Base-by-base conservation (phyloP, 1,140 invertebrate genomes). In the Capitella teleta region DNA sequence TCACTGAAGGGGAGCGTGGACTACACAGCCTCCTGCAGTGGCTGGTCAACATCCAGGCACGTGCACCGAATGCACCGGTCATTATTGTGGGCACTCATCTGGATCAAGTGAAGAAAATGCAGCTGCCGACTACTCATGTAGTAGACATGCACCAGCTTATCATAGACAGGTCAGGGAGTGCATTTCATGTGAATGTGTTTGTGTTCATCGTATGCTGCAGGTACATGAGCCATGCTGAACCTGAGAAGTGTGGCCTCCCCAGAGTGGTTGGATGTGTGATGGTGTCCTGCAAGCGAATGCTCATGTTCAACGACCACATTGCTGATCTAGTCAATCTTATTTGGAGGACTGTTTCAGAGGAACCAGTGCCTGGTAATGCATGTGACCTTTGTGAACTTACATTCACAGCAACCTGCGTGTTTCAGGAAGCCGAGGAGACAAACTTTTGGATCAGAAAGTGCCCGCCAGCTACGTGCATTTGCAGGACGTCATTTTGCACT, bases 241-340 rank as follows among this genome's bases (percentile, higher is more conserved):
- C 92, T 0, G 92, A 97, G 64, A 98, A 97, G 70, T 83, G 87
- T 61, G 94, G 94, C 0, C 69, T 98, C 14, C 95, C 95, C 0
- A 77, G 87, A 41, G 91, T 98, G 0, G 77, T 95, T 53, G 89
- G 92, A 63, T 87, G 88, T 0, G 84, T 98, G 21, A 92, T 96
- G 78, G 83, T 97, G 5, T 78, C 72, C 48, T 87, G 84, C 58
- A 93, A 87, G 63, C 92, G 86, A 0, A 76, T 85, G 3, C 85
- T 93, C 64, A 96, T 47, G 34, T 40, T 32, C 12, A 47, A 38
- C 14, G 28, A 28, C 26, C 30, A 97, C 66, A 86, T 98, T 28
- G 84, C 86, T 53, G 78, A 88, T 43, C 74, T 98, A 1, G 87
- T 89, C 40, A 90, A 93, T 71, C 76, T 94, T 4, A 86, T 98